These are phyloP conservation scores for Amiota mariae DNA, from an alignment of 2,888 invertebrate genomes.

Conservation along the genomic window DNA sequence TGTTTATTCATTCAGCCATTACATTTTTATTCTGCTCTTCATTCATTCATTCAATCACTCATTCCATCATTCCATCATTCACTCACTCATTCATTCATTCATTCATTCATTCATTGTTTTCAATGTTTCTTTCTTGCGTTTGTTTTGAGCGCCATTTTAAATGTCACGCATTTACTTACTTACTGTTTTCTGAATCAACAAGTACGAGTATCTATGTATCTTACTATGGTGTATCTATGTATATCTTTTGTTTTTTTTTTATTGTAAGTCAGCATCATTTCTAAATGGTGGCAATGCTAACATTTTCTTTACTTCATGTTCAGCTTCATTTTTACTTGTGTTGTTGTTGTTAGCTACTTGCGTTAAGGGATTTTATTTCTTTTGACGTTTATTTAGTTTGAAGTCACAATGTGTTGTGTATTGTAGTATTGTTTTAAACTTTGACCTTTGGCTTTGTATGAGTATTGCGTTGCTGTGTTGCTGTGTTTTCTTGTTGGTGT, in stretches of 20 bases:
- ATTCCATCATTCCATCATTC: no score
- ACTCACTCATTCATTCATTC: background rate
- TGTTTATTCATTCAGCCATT: slow-evolving; percentile 41
- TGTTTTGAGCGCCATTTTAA: slow-evolving; percentile 1
- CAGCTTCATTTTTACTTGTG: background rate
- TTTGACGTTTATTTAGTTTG: background rate
- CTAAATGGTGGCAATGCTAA: no score
- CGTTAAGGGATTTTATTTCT: slow-evolving; percentile 1
- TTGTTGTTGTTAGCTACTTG: background rate
- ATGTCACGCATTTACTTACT: slow-evolving; percentile 2
- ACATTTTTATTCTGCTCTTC: no score
- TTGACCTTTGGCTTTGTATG: slow-evolving; percentile 12
- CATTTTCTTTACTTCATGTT: background rate
- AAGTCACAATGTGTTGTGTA: background rate
- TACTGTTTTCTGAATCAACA: slow-evolving; percentile 3
- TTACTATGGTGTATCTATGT: no score
- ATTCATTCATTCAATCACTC: background rate
- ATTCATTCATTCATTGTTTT: background rate
- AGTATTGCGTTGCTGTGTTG: no score
- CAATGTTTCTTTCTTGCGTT: background rate
- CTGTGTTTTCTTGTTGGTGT: no score
- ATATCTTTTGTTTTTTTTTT: background rate
- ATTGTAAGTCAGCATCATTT: no score
- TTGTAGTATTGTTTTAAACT: slow-evolving; percentile 13
- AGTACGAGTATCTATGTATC: background rate